Evolutionary conservation across 2,797 vertebrate species (phyloP).

Genomic region (Xiphorhynchus erythropygius): DNA sequence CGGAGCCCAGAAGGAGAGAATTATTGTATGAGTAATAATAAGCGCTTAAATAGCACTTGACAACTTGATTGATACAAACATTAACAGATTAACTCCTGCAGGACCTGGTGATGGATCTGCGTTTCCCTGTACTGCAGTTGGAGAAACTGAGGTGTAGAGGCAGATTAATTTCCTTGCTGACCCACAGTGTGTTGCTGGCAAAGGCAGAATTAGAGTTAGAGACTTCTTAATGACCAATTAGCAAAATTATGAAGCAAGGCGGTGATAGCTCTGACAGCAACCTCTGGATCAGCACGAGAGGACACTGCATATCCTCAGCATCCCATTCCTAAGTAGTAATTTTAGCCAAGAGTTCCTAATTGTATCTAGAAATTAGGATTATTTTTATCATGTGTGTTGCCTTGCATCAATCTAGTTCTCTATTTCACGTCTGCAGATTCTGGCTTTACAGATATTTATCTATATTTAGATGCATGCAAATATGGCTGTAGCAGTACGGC

Average conservation of each 20-base stretch:
- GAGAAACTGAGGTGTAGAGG: constrained; percentile 43
- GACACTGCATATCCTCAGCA: not conserved
- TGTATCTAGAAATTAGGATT: constrained; percentile 5
- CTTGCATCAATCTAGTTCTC: not conserved
- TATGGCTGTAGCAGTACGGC: not conserved
- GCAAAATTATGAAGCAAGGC: constrained; percentile 30
- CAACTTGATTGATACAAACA: constrained; percentile 66
- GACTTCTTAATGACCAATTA: constrained; percentile 55
- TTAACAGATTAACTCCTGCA: constrained; percentile 62
- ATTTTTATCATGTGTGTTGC: not conserved
- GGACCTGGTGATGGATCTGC: constrained; percentile 55
- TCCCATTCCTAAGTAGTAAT: not conserved
- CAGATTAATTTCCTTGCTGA: constrained; percentile 55
- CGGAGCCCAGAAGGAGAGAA: constrained; percentile 32
- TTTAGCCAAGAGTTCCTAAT: not conserved
- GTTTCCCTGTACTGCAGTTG: constrained; percentile 13
- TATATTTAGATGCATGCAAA: not conserved
- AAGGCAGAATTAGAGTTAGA: constrained; percentile 16
- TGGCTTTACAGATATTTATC: constrained; percentile 36
- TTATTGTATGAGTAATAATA: constrained; percentile 67
- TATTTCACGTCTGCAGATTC: not conserved
- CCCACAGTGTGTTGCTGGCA: constrained; percentile 15
- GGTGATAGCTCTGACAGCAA: not conserved
- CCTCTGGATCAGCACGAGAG: not conserved
- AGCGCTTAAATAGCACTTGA: constrained; percentile 64